Evolutionary conservation across 2,888 invertebrate genomes (phyloP).

Genomic region (Auanema freiburgensis): DNA sequence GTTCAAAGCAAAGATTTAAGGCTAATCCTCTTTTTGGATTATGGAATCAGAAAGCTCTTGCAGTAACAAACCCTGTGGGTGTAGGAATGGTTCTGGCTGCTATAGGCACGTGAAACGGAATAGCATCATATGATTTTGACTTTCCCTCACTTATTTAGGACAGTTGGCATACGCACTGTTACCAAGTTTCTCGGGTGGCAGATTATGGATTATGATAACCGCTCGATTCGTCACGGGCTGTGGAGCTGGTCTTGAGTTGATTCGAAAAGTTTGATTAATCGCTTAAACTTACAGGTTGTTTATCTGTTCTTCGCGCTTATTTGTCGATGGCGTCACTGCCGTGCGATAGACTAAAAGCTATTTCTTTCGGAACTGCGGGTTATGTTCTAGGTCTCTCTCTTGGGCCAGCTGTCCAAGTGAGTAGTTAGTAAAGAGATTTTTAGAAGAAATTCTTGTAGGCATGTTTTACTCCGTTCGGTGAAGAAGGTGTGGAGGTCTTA

Average conservation of each 20-base stretch:
- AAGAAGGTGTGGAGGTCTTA: slow-evolving; percentile 23
- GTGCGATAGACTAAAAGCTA: slow-evolving; percentile 38
- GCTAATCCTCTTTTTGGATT: slow-evolving; percentile 37
- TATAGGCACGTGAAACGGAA: background rate
- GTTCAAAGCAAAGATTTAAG: slow-evolving; percentile 12
- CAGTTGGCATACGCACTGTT: slow-evolving; percentile 3
- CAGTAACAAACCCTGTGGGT: slow-evolving; percentile 29
- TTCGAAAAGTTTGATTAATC: too few relatives aligned
- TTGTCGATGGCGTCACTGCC: slow-evolving; percentile 37
- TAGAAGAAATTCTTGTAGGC: slow-evolving; percentile 16
- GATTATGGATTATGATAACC: slow-evolving; percentile 37
- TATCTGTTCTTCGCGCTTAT: slow-evolving; percentile 38
- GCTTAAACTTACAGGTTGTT: slow-evolving; percentile 16
- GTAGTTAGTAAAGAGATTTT: background rate
- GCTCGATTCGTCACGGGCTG: slow-evolving; percentile 33
- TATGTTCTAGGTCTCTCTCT: slow-evolving; percentile 39
- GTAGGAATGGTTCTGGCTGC: slow-evolving; percentile 28
- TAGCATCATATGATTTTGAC: background rate
- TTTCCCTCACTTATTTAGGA: too few relatives aligned
- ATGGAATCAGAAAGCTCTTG: slow-evolving; percentile 37
- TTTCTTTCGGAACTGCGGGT: slow-evolving; percentile 41
- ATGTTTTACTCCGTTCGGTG: slow-evolving; percentile 35
- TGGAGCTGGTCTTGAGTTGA: slow-evolving; percentile 27
- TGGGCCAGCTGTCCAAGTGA: slow-evolving; percentile 40
- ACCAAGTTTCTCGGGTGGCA: slow-evolving; percentile 17